Base-by-base conservation (phyloP, 2,113 vertebrate species). In the Spea multiplicata region DNA sequence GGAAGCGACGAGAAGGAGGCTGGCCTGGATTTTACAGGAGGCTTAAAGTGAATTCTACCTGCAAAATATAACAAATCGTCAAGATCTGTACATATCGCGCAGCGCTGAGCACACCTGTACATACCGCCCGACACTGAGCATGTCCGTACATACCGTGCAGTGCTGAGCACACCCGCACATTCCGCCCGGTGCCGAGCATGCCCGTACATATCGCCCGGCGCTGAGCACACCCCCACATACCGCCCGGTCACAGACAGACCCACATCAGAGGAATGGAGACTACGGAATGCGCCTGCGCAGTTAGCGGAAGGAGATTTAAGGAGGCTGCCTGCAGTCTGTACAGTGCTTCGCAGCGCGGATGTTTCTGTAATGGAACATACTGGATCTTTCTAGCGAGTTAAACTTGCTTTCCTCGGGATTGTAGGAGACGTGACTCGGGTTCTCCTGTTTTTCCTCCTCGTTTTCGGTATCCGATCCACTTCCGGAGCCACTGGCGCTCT, bases 371-470 rank as follows among this genome's bases (percentile, higher is more conserved):
- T n/a, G 75, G 64, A 61, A 88, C 89, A 90, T 91, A 97, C 97
- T 92, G 84, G 96, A 93, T 82, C 94, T 94, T 74, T 98, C 96
- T 3, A 93, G 86, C 74, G 92, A 84, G 75, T 93, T 95, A 77
- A 85, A 92, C 84, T 90, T 92, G 85, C 87, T 86, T 72, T 94
- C 92, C 72, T 92, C 92, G 75, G 93, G 86, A 83, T 93, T 89
- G 53, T 91, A 95, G 0, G 94, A 90, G 68, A 94, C 93, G 82
- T 92, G 95, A 82, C 95, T 97, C 82, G 94, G 93, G 57, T 87
- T 89, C 81, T 92, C 92, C 73, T 87, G 85, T 77, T 89, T 86
- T 74, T 91, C 88, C 83, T 93, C 88, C 16, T 87, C 88, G 16
- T 85, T 85, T 12, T 94, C 94, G 0, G 92, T 94, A 0, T 92